These are phyloP conservation scores for Andricus curvator DNA, from an alignment of 2,888 invertebrate species.

Conservation along the genomic window DNA sequence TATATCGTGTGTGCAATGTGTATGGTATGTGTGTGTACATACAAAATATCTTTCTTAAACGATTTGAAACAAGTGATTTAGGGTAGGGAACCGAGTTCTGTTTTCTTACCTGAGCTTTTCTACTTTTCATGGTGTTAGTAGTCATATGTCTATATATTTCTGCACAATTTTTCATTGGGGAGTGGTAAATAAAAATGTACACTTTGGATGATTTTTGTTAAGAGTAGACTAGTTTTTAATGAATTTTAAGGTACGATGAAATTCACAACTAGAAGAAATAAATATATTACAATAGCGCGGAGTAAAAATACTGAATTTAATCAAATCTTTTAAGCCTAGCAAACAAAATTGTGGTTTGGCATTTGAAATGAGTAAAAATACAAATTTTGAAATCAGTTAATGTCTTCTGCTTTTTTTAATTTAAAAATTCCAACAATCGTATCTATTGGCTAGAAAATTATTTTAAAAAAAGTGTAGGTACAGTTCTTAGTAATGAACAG, in stretches of 20 bases:
- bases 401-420: too few relatives aligned
- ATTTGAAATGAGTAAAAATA: too few relatives aligned
- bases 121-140: neutral
- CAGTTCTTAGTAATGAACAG: too few relatives aligned
- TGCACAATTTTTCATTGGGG: constrained; percentile 21
- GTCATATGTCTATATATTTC: neutral
- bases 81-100: neutral
- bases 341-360: too few relatives aligned
- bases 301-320: too few relatives aligned
- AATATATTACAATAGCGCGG: too few relatives aligned
- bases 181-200: neutral
- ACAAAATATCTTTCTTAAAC: constrained; percentile 4
- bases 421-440: too few relatives aligned
- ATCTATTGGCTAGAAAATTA: too few relatives aligned
- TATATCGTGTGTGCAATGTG: constrained; percentile 14
- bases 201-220: neutral
- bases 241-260: neutral
- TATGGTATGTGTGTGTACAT: neutral
- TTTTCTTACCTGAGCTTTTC: constrained; percentile 8
- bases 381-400: too few relatives aligned
- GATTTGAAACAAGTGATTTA: neutral
- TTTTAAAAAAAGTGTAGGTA: too few relatives aligned
- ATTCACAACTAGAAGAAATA: neutral
- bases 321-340: too few relatives aligned
- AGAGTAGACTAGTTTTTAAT: neutral